Percentiles rank a stretch among this genome's conserved stretches.
phyloP scores from a whole-genome alignment of 2,113 vertebrate species.

The Saccopteryx leptura region DNA sequence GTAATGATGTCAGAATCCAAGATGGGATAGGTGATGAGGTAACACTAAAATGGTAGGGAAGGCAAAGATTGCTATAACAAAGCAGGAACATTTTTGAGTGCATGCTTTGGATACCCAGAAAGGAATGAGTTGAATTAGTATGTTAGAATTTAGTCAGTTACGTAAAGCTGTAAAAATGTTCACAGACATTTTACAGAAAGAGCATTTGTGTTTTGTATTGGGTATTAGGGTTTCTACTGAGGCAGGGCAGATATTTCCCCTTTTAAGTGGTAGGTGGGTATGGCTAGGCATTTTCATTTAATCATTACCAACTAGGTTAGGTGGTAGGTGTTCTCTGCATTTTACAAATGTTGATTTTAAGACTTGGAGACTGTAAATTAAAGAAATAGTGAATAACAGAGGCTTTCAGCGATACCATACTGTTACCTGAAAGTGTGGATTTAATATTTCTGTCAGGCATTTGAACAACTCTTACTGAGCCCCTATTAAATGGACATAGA shows the following conservation, averaged over 20 bases:
- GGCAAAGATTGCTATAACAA: neutral
- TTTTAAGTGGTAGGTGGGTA: neutral
- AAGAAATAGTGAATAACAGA: neutral
- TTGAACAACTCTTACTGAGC: neutral
- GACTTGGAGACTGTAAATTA: slow-evolving; percentile 9
- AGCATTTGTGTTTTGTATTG: neutral
- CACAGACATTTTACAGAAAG: neutral
- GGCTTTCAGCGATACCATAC: neutral
- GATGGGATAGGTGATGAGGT: too few relatives aligned
- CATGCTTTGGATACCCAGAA: neutral
- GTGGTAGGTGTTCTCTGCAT: neutral
- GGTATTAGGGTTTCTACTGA: neutral
- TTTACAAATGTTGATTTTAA: neutral
- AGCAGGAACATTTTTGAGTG: neutral
- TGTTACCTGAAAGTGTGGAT: neutral
- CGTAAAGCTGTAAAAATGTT: neutral
- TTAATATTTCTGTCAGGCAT: neutral
- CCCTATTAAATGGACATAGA: neutral
- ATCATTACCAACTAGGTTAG: neutral
- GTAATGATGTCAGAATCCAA: neutral
- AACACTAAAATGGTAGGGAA: neutral
- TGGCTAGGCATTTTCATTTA: neutral
- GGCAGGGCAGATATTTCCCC: neutral
- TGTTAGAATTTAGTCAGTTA: neutral
- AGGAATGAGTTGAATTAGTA: neutral